Conservation (phyloP, 2,113 vertebrate genomes). For the Uria aalge region DNA sequence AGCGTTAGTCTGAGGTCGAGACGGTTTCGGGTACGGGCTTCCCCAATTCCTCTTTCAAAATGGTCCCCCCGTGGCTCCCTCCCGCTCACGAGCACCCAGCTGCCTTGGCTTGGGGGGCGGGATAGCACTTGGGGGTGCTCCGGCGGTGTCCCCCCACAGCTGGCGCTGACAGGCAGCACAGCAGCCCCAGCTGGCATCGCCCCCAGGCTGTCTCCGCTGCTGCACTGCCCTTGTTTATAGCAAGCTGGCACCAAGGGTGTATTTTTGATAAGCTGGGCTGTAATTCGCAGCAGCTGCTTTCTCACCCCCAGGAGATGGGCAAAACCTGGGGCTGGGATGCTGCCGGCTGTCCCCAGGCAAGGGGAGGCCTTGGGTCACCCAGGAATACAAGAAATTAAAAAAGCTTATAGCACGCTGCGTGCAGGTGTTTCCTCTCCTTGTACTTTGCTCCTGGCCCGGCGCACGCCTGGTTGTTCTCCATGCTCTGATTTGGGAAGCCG, state of each 20-base stretch:
- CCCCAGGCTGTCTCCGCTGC: not conserved
- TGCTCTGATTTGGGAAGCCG: fast-evolving
- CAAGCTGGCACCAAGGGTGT: not conserved
- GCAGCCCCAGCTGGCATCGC: not conserved
- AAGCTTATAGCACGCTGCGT: fast-evolving
- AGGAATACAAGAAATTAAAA: not conserved
- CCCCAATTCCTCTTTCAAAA: not conserved
- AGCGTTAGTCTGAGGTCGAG: not conserved
- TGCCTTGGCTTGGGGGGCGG: not conserved
- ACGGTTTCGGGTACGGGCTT: not conserved
- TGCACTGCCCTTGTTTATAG: not conserved
- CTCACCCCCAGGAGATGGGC: not conserved
- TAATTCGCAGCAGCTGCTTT: not conserved
- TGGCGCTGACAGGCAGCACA: not conserved
- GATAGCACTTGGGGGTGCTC: not conserved
- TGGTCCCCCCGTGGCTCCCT: not conserved
- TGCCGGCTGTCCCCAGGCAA: not conserved
- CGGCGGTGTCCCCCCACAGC: not conserved
- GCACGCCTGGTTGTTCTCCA: fast-evolving
- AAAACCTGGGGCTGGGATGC: not conserved
- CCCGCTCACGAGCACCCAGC: not conserved
- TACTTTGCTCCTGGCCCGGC: fast-evolving
- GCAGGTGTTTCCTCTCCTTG: not conserved
- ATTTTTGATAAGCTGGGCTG: not conserved
- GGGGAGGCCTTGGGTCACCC: not conserved